These are phyloP conservation scores for Eristalinus sepulchralis DNA, from an alignment of 2,888 invertebrate genomes.

Conservation along the genomic window DNA sequence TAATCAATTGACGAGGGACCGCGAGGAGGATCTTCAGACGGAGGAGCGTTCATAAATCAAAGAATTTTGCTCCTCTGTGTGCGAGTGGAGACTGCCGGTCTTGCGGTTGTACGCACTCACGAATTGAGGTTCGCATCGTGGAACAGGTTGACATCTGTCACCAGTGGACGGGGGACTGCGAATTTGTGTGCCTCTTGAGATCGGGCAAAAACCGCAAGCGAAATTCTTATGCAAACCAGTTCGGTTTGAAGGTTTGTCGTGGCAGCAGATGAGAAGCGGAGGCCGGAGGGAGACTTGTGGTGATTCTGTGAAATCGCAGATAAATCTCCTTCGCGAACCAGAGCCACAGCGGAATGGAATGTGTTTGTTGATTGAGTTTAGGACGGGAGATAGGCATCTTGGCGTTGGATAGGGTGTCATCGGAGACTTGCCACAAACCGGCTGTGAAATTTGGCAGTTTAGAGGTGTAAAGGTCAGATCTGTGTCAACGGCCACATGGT, in stretches of 20 bases:
- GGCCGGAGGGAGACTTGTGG: not conserved
- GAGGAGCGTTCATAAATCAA: not conserved
- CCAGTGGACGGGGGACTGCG: not conserved
- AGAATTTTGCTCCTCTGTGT: not conserved
- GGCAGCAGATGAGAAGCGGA: not conserved
- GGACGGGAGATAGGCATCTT: too few species aligned
- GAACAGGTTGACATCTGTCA: not conserved
- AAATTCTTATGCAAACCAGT: not conserved
- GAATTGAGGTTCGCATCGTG: not conserved
- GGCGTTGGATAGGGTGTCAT: too few species aligned
- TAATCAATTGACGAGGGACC: constrained; percentile 49
- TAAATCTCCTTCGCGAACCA: too few species aligned
- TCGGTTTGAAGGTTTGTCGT: not conserved
- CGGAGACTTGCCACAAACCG: too few species aligned
- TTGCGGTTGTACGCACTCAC: not conserved
- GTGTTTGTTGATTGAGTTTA: too few species aligned
- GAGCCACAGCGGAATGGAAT: too few species aligned
- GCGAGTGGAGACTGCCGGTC: not conserved
- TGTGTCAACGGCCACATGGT: too few species aligned
- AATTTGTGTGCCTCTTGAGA: not conserved
- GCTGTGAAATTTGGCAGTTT: too few species aligned
- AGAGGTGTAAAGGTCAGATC: too few species aligned
- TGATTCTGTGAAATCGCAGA: not conserved
- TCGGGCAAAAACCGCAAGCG: not conserved
- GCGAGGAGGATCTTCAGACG: not conserved